Base-by-base conservation (phyloP, 2,797 vertebrate genomes). In the Catamblyrhynchus diadema region DNA sequence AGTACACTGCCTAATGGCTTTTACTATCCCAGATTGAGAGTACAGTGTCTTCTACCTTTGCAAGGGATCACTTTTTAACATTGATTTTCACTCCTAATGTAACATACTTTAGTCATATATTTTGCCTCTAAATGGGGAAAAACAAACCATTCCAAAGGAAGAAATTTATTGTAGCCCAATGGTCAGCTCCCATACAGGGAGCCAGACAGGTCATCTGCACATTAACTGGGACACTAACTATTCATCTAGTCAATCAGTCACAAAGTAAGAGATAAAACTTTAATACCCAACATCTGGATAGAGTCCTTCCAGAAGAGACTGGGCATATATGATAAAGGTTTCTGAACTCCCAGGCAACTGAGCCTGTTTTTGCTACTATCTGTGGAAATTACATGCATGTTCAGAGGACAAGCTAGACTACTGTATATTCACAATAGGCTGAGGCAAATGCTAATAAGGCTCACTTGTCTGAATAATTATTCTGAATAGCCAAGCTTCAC, bases 371-470 rank as follows among this genome's bases (percentile, higher is more conserved):
- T 72, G 62, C 57, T 79, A 12, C 54, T 60, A 60, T 92, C 45
- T 61, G 67, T 83, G 75, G 87, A 93, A 93, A 93, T 95, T 75
- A 81, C 87, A 95, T 41, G 87, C 82, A 17, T 88, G 79, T 95
- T 94, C 54, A 83, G 72, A 88, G 65, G 32, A 88, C 95, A 95
- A 94, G 65, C 73, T 74, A 88, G 42, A 59, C 57, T 66, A 81
- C 82, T 62, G 61, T 81, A 89, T 74, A 56, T 16, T 75, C 85
- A 91, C 90, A 93, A 83, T 44, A 59, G 94, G 82, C 77, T 90
- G 75, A 96, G 77, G 62, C 77, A 94, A 94, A 96, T 95, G 91
- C 87, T 95, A 96, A 95, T 93, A 81, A 94, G 90, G 54, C 89
- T 94, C 67, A 64, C 53, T 91, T 28, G 1, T 90, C 75, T 95